These are phyloP conservation scores for Barbus barbus DNA, from an alignment of 2,113 vertebrate species.

Conservation along the genomic window DNA sequence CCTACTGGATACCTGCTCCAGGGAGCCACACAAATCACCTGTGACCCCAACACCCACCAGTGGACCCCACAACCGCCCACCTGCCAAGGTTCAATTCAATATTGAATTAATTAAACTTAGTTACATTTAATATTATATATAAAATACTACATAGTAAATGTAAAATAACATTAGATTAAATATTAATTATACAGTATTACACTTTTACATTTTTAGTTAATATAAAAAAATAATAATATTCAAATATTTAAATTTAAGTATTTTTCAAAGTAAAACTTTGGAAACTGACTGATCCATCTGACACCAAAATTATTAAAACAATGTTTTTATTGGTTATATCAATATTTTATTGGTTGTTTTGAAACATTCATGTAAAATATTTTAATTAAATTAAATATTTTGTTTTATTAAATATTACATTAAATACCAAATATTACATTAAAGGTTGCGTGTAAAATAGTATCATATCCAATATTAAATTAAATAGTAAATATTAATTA, in stretches of 20 bases:
- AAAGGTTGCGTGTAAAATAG: not conserved
- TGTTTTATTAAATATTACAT: too few relatives aligned
- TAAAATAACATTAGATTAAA: not conserved
- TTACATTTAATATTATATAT: too few relatives aligned
- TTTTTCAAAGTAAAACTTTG: not conserved
- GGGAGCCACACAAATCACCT: slow-evolving; percentile 71
- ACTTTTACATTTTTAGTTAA: too few relatives aligned
- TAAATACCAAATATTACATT: too few relatives aligned
- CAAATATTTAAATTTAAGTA: not conserved
- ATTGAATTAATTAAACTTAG: slow-evolving; percentile 49
- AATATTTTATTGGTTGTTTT: too few relatives aligned
- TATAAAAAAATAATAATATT: too few relatives aligned
- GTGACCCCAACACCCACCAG: slow-evolving; percentile 65
- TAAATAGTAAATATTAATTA: too few relatives aligned
- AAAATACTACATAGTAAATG: not conserved
- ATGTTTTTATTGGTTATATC: too few relatives aligned
- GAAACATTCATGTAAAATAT: too few relatives aligned
- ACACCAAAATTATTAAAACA: not conserved
- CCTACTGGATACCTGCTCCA: slow-evolving; percentile 69
- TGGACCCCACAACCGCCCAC: slow-evolving; percentile 72
- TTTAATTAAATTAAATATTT: too few relatives aligned
- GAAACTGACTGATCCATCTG: not conserved
- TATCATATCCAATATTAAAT: too few relatives aligned
- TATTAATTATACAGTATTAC: not conserved
- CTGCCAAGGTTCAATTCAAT: slow-evolving; percentile 73